Base-by-base conservation (phyloP, 2,797 vertebrate genomes). In the Onychomys arenicola region DNA sequence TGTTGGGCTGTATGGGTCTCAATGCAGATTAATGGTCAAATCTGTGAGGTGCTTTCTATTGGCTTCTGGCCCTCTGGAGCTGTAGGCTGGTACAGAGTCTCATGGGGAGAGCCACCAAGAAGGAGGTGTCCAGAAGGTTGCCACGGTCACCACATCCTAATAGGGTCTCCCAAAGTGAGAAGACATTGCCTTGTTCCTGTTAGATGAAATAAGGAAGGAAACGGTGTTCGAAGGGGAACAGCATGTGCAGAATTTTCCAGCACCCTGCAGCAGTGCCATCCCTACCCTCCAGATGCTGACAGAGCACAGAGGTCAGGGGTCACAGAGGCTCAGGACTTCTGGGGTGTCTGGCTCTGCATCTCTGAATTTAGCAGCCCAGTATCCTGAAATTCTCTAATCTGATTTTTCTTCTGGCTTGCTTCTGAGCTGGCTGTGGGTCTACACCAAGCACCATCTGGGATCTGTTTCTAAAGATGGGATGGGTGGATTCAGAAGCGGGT, bases 391-490 rank as follows among this genome's bases (percentile, higher is more conserved):
- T 46, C 80, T 69, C 81, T 63, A 32, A 27, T 75, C 69, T 34
- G 57, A 76, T 55, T 14, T 90, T 32, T 49, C 87, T 95, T 80
- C 73, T 5, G 2, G 7, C 43, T 61, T 87, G 63, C 80, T 95
- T 93, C 93, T 69, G 94, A 57, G 81, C 85, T 87, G 65, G n/a
- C 59, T 25, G 46, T 6, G 46, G 67, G 61, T 95, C 91, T 71
- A 52, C 40, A 94, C 34, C 61, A 55, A 59, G 89, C 23, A 16
- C 96, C 96, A 91, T 91, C 96, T 97, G 97, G 96, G 91, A 71
- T 37, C 81, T 25, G 16, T 93, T 97, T 97, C 95, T 95, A 46
- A 87, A 94, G 92, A 95, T 59, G 87, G 37, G 32, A 32, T 52
- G 88, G 91, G 73, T 85, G 85, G 63, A 57, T 94, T 87, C 86